Evolutionary conservation across 2,113 vertebrate genomes (phyloP), one percentile per base, ranked within the genome.

Genomic region (Laticauda laticaudata): DNA sequence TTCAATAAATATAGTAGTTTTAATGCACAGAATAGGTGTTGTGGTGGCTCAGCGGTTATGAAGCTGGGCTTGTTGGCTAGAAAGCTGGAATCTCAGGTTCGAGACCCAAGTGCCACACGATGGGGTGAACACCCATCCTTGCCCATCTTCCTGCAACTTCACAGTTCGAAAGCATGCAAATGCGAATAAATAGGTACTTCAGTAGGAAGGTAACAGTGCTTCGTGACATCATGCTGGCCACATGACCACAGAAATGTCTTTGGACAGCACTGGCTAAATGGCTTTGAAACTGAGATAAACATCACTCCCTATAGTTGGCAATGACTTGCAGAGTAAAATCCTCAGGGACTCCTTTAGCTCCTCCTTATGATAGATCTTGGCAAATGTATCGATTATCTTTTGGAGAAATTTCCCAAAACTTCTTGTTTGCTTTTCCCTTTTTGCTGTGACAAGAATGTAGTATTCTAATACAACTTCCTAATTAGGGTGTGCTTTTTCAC

Each of bases 301-400:
- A 69, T 15, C 29, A 15, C 2, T 9, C 8, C 29, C 61, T 5
- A n/a, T 5, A 15, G 29, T n/a, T 69, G 61, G 12, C 29, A 34
- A 15, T 34, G 64, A 69, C 29, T n/a, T n/a, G 61, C 4, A 14
- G 26, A 64, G 10, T 64, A 69, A 69, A 69, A 69, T 69, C n/a
- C 0, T 29, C 61, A 69, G 64, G 64, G 4, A 69, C 64, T 69
- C 29, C 5, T 69, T 69, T 5, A 69, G 14, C 64, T n/a, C 29
- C 14, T 69, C 64, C 29, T 94, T 94, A 94, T 96, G 93, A 88
- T 93, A 97, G 93, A 94, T 96, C 96, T 75, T 94, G 0, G 9
- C 95, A 96, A 96, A 92, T 23, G 92, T 92, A 96, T 94, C 96
- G 88, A 89, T 92, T 55, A 93, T 92, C 94, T 93, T 96, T 90